These are phyloP conservation scores for Tauraco erythrolophus DNA, from an alignment of 2,113 vertebrate genomes.

Conservation along the genomic window DNA sequence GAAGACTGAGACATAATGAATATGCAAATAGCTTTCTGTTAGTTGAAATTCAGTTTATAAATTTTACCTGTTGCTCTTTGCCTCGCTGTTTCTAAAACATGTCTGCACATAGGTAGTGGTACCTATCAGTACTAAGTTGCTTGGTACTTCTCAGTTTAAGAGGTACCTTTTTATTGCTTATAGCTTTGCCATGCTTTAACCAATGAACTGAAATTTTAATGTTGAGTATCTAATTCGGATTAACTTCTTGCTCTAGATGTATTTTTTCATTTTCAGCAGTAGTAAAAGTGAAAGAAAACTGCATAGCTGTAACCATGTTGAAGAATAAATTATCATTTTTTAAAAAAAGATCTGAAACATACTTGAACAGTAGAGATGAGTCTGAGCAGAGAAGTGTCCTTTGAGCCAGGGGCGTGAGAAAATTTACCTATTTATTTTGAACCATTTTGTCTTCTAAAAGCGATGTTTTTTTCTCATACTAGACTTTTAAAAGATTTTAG, in stretches of 20 bases:
- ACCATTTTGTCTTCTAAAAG: background rate
- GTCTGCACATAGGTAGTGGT: fast-evolving
- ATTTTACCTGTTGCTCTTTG: background rate
- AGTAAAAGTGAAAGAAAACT: background rate
- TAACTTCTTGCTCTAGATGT: background rate
- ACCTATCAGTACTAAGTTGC: background rate
- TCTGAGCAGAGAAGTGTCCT: background rate
- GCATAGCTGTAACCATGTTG: fast-evolving
- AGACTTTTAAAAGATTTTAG: background rate
- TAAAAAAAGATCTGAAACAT: background rate
- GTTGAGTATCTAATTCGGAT: background rate
- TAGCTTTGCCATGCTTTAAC: background rate
- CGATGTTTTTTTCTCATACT: fast-evolving
- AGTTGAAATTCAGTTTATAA: background rate
- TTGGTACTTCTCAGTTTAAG: background rate
- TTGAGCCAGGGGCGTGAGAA: background rate
- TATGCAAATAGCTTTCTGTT: background rate
- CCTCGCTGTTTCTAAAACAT: fast-evolving
- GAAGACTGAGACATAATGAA: background rate
- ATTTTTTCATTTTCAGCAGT: background rate
- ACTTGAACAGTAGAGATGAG: background rate
- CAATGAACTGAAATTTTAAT: background rate
- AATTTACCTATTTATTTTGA: background rate
- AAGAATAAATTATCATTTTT: background rate
- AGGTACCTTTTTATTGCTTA: background rate